Percentiles rank a stretch among this genome's conserved stretches.
These are phyloP conservation scores for Gadus macrocephalus DNA, from an alignment of 2,113 vertebrate genomes.

Conservation along the genomic window DNA sequence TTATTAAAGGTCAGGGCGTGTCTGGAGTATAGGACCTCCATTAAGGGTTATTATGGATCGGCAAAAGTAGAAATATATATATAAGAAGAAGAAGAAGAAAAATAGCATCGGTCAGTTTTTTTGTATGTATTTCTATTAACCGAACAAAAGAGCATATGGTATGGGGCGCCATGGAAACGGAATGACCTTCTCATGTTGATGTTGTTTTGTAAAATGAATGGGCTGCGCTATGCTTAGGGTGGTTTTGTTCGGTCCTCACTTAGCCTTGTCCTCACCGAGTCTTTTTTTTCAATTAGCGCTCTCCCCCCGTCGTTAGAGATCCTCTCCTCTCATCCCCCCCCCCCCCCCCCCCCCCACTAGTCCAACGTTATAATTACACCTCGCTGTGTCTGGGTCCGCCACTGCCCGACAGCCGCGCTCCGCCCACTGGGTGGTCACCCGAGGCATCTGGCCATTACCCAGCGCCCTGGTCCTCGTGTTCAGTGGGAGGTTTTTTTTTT, in stretches of 20 bases:
- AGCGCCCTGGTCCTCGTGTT: too few relatives aligned
- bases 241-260: slow-evolving; percentile 29
- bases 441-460: too few relatives aligned
- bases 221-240: slow-evolving; percentile 42
- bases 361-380: slow-evolving; percentile 36
- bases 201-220: slow-evolving; percentile 35
- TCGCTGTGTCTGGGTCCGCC: neutral
- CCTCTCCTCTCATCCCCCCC: neutral
- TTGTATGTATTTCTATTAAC: too few relatives aligned
- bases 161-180: slow-evolving; percentile 14
- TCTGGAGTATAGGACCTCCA: too few relatives aligned
- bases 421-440: too few relatives aligned
- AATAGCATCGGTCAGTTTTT: neutral
- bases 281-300: slow-evolving; percentile 51
- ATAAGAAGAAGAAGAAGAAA: too few relatives aligned
- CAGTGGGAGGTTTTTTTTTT: too few relatives aligned
- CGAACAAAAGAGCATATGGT: neutral
- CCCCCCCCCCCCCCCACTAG: neutral
- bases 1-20: neutral
- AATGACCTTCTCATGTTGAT: slow-evolving; percentile 27
- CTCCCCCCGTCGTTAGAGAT: slow-evolving; percentile 35
- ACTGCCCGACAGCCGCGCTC: too few relatives aligned
- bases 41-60: too few relatives aligned
- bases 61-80: neutral
- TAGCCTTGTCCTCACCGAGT: neutral